Evolutionary conservation across 2,888 invertebrate genomes (phyloP).

Genomic region (Lycophotia porphyrea): DNA sequence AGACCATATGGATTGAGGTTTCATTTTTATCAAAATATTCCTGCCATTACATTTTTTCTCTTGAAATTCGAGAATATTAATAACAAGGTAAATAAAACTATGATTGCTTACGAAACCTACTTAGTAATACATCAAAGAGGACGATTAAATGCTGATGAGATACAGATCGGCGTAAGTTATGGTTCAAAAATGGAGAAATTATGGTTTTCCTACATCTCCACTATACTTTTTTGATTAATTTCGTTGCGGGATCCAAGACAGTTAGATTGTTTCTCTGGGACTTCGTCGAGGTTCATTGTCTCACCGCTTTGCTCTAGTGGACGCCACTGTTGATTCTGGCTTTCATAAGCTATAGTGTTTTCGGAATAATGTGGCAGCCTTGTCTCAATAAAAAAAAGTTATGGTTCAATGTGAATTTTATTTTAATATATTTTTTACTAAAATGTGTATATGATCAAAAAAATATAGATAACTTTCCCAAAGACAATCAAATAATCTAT

Average conservation of each 20-base stretch:
- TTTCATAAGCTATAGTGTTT: no score
- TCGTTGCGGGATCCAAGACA: no score
- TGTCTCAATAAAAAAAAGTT: no score
- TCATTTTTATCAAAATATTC: background rate
- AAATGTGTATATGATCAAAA: background rate
- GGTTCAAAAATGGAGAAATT: no score
- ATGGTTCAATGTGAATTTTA: constrained; percentile 3
- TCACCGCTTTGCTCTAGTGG: no score
- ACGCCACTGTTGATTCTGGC: no score
- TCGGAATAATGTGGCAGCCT: no score
- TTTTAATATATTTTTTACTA: constrained; percentile 3
- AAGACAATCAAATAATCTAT: background rate
- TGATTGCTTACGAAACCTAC: constrained; percentile 8
- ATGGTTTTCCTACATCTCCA: no score
- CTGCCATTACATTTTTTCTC: background rate
- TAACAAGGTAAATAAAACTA: constrained; percentile 2
- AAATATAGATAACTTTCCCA: background rate
- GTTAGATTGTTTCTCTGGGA: no score
- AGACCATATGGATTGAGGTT: background rate
- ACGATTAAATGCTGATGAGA: constrained; percentile 23
- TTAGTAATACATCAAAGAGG: constrained; percentile 30
- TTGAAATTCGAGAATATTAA: background rate
- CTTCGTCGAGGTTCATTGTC: no score
- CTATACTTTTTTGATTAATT: no score
- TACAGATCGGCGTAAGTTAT: constrained; percentile 12